These are phyloP conservation scores for Calcarius ornatus DNA, from an alignment of 2,113 vertebrate genomes.

Conservation along the genomic window DNA sequence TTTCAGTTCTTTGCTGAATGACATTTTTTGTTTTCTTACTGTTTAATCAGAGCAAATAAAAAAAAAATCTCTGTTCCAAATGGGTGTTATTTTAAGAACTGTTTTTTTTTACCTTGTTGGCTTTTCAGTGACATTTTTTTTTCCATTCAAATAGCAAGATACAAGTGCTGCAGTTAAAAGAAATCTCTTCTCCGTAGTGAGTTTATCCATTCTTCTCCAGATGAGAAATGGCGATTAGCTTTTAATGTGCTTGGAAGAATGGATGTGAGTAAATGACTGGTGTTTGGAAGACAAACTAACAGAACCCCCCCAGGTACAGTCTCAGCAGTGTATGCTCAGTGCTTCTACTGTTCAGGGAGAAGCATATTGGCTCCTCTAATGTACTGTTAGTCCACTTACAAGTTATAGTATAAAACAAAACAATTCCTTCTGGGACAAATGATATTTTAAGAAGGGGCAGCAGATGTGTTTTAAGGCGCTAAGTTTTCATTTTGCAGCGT, in stretches of 20 bases:
- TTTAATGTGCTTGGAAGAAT: not conserved
- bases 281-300: not conserved
- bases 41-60: not conserved
- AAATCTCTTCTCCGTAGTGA: not conserved
- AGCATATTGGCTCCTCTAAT: not conserved
- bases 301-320: not conserved
- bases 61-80: not conserved
- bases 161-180: not conserved
- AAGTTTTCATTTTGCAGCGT: not conserved
- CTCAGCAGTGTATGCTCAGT: not conserved
- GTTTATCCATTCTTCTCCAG: not conserved
- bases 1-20: not conserved
- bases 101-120: not conserved
- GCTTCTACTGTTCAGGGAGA: not conserved
- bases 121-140: not conserved
- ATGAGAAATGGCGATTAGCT: not conserved
- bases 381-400: not conserved
- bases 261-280: not conserved
- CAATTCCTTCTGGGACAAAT: not conserved
- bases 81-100: not conserved
- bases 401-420: not conserved
- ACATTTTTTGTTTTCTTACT: not conserved
- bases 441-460: not conserved
- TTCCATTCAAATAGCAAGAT: not conserved
- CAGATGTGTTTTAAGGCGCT: not conserved